Evolutionary conservation across 1,140 invertebrate genomes (phyloP), one percentile per base, ranked within the genome.

Genomic region (Anastrepha obliqua): DNA sequence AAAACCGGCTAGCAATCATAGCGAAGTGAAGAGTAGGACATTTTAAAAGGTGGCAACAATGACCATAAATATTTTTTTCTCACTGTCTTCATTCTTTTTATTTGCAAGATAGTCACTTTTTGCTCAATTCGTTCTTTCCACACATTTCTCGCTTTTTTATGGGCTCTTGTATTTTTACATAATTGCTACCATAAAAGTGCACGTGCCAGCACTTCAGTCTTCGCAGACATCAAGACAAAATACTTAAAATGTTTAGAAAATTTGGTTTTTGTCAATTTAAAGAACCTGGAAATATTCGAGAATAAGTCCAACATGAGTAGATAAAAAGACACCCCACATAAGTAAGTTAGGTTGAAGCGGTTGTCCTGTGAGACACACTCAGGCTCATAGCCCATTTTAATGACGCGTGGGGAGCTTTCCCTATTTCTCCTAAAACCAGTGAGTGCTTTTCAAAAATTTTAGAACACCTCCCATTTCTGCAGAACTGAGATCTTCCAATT

Each of bases 41-140:
- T 62, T 13, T 62, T 62, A 62, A 62, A 62, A 62, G 60, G 60
- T 62, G 60, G 60, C 60, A 62, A 62, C 60, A 62, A 13, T 62
- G 11, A 55, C 11, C 51, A 4, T n/a, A 62, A 62, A 62, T 13
- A 62, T 5, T 62, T 62, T 62, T 62, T 62, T 62, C 11, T 5
- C 15, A 62, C 15, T 62, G 11, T 62, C 15, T 62, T 62, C 51
- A 55, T 55, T 55, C 29, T 13, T 2, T 62, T 62, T 62, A 17
- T 62, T 62, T 11, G 8, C 17, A 13, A 15, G 17, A 0, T 62
- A 13, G 60, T n/a, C 60, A 62, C 17, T 62, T 62, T 62, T 55
- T 11, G 51, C 51, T 55, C 11, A 55, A 55, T 8, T 11, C 15
- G 11, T 62, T 17, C 8, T 62, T 62, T 62, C 60, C 15, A 13